Evolutionary conservation across 2,888 invertebrate genomes (phyloP), one percentile per base, ranked within the genome.

Genomic region (Hemicrepidius hirtus): DNA sequence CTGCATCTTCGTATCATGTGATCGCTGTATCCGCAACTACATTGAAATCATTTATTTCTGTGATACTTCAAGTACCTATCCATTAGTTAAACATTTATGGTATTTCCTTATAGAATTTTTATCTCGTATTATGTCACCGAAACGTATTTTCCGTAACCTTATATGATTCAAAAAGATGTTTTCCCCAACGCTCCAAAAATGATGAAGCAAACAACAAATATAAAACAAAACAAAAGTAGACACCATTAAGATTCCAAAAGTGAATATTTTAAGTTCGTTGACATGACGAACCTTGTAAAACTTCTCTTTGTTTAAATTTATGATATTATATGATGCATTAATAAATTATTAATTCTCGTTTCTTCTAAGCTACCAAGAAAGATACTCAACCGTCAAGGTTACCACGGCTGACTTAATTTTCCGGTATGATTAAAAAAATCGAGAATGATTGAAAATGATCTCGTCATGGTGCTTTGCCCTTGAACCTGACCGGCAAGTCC

Each of bases 401-500:
- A 21, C 10, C 53, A 21, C 28, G 6, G 5, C 18, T 12, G 16
- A 12, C 12, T 16, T 10, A 57, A 37, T 57, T 37, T 37, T 16
- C 37, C 10, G 57, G 6, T 55, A 10, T 20, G 0, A 4, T 12
- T 13, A 4, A 28, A 53, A 53, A 49, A 49, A 21, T 3, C 1
- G 18, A 49, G 10, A 49, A 32, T 55, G 16, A 55, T 32, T 55
- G 55, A 55, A 55, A 55, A 28, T 32, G 55, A 35, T 35, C 32
- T 18, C 18, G 13, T 20, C 32, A 12, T 7, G 13, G 10, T 21
- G 37, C 9, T 21, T 49, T 64, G 55, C 37, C 66, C 73, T 73
- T 73, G 73, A 73, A 73, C 73, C 68, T 73, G 73, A 69, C 73
- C 73, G 46, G 24, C 49, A 24, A 35, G 16, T 44, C 41, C 28